Percentiles rank a stretch among this genome's conserved stretches.
phyloP scores from a whole-genome alignment of 2,113 vertebrate genomes.

The Semicossyphus pulcher region DNA sequence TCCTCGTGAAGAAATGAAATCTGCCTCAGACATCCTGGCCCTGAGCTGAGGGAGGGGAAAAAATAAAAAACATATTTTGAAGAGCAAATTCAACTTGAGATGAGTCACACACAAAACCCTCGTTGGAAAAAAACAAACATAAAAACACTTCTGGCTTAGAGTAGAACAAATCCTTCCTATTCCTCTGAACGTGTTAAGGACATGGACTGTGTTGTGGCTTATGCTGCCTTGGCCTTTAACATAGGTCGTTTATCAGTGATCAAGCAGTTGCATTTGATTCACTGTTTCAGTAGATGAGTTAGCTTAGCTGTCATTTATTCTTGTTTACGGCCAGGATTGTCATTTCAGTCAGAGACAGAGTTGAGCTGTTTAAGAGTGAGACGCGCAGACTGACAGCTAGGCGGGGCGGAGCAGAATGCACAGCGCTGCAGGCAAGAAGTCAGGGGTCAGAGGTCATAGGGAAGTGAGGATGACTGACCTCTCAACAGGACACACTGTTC shows the following conservation, averaged over 20 bases:
- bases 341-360: neutral
- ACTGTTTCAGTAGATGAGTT: constrained; percentile 30
- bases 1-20: constrained; percentile 68
- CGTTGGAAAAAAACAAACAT: constrained; percentile 17
- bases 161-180: constrained; percentile 61
- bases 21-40: constrained; percentile 69
- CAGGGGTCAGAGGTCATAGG: constrained; percentile 61
- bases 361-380: constrained; percentile 10
- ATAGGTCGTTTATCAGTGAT: constrained; percentile 53
- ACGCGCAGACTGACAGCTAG: constrained; percentile 19
- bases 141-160: constrained; percentile 42
- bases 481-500: constrained; percentile 54
- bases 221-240: constrained; percentile 47
- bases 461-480: constrained; percentile 63
- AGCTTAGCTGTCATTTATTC: neutral
- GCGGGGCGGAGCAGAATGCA: constrained; percentile 18
- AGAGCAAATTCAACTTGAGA: constrained; percentile 45
- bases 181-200: constrained; percentile 60
- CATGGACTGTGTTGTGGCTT: constrained; percentile 65
- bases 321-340: neutral
- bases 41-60: constrained; percentile 27
- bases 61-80: constrained; percentile 51
- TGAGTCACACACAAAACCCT: constrained; percentile 45
- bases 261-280: constrained; percentile 64
- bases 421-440: constrained; percentile 43